Evolutionary conservation across 2,888 invertebrate genomes (phyloP).

Genomic region (Alloscopus bannaensis): DNA sequence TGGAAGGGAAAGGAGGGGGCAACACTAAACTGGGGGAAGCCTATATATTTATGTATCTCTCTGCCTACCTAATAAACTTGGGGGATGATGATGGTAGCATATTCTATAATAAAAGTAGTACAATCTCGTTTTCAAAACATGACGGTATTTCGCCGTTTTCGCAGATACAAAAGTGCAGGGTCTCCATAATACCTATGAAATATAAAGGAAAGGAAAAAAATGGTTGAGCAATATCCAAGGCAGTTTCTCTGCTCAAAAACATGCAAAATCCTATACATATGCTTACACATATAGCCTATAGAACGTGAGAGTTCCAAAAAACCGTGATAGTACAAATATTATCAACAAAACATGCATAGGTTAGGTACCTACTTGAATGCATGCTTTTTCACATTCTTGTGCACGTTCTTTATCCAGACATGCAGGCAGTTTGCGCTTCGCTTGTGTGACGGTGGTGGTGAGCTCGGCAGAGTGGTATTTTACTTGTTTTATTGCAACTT

Average conservation of each 20-base stretch:
- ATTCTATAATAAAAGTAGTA: too few species aligned
- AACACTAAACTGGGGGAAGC: not conserved
- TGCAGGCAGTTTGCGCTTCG: not conserved
- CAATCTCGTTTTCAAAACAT: too few species aligned
- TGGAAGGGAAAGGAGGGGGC: not conserved
- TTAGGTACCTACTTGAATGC: conserved; percentile 60
- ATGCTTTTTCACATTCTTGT: conserved; percentile 52
- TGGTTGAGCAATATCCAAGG: not conserved
- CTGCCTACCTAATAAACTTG: too few species aligned
- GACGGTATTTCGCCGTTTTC: conserved; percentile 16
- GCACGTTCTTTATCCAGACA: conserved; percentile 50
- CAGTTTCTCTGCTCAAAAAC: too few species aligned
- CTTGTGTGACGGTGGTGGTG: conserved; percentile 1
- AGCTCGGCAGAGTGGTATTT: conserved; percentile 15
- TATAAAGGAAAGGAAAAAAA: conserved; percentile 2
- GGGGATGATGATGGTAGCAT: too few species aligned
- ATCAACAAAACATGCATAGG: conserved; percentile 20
- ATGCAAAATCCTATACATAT: too few species aligned
- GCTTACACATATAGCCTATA: too few species aligned
- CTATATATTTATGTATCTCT: too few species aligned
- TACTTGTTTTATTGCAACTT: conserved; percentile 41
- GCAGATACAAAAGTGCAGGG: conserved; percentile 39
- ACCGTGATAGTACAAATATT: too few species aligned
- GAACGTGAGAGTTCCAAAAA: too few species aligned
- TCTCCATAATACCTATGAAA: not conserved